phyloP scores from a whole-genome alignment of 2,797 vertebrate genomes.

The Sebastolobus altivelis region DNA sequence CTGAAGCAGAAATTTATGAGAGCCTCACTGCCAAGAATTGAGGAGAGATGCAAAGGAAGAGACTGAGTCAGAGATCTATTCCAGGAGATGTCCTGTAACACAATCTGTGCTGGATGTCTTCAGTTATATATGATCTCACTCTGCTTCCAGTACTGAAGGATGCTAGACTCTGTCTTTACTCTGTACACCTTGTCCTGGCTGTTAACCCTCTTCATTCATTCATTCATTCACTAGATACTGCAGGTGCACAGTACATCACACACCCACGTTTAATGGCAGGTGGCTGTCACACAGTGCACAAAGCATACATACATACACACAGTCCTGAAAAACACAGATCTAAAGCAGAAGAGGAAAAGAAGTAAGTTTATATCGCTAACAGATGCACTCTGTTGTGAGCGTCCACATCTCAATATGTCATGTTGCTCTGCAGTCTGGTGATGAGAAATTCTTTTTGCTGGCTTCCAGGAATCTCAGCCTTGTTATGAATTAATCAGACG shows the following conservation, averaged over 20 bases:
- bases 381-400: too few relatives aligned
- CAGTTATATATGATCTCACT: neutral
- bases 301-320: neutral
- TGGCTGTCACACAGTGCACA: neutral
- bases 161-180: slow-evolving; percentile 8
- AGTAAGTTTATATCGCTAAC: neutral
- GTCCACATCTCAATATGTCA: slow-evolving; percentile 6
- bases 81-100: slow-evolving; percentile 49
- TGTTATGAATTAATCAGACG: slow-evolving; percentile 58
- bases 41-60: slow-evolving; percentile 20
- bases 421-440: slow-evolving; percentile 20
- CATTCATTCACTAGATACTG: neutral
- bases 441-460: slow-evolving; percentile 33
- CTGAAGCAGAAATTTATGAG: neutral
- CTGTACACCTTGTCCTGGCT: neutral
- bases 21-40: neutral
- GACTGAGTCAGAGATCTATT: slow-evolving; percentile 50
- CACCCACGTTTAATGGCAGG: neutral
- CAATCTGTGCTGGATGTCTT: slow-evolving; percentile 39
- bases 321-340: neutral
- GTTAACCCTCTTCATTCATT: neutral
- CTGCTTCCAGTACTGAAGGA: slow-evolving; percentile 3
- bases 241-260: neutral
- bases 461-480: slow-evolving; percentile 45
- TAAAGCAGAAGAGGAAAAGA: neutral